phyloP scores from a whole-genome alignment of 1,140 invertebrate genomes.

The Musca vetustissima region DNA sequence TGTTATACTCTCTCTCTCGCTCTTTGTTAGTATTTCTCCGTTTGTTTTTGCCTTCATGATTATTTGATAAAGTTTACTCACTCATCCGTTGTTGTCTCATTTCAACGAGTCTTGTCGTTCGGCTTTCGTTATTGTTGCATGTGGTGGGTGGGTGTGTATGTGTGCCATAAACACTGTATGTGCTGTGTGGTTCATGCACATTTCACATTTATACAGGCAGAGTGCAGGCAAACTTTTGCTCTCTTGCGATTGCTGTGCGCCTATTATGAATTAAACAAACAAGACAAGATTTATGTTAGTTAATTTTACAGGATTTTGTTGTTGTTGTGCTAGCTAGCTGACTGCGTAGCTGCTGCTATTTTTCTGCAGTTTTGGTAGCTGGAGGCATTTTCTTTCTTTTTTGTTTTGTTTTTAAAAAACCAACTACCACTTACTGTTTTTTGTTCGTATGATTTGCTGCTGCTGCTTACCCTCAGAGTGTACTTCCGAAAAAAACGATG shows the following conservation, averaged over 20 bases:
- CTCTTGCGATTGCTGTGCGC: conserved; percentile 6
- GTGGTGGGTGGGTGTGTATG: too few relatives aligned
- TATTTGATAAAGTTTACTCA: too few relatives aligned
- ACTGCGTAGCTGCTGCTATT: not conserved
- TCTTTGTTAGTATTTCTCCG: too few relatives aligned
- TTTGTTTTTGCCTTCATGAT: too few relatives aligned
- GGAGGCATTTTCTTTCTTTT: not conserved
- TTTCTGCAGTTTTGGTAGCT: not conserved
- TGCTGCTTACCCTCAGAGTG: not conserved
- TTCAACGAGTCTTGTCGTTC: too few relatives aligned
- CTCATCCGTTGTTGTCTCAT: too few relatives aligned
- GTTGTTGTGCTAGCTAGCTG: not conserved
- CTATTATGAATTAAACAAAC: conserved; percentile 22
- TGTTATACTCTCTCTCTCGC: too few relatives aligned
- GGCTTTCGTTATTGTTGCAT: too few relatives aligned
- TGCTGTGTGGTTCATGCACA: too few relatives aligned
- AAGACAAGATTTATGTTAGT: conserved; percentile 18
- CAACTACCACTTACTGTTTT: not conserved
- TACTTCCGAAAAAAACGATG: not conserved
- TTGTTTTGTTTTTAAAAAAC: too few relatives aligned
- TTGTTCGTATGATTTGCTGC: not conserved
- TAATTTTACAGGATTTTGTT: conserved; percentile 5
- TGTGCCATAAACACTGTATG: too few relatives aligned
- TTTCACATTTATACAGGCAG: not conserved
- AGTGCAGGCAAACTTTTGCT: not conserved